Base-by-base conservation (phyloP, 2,113 vertebrate genomes). In the Stigmatopora nigra region DNA sequence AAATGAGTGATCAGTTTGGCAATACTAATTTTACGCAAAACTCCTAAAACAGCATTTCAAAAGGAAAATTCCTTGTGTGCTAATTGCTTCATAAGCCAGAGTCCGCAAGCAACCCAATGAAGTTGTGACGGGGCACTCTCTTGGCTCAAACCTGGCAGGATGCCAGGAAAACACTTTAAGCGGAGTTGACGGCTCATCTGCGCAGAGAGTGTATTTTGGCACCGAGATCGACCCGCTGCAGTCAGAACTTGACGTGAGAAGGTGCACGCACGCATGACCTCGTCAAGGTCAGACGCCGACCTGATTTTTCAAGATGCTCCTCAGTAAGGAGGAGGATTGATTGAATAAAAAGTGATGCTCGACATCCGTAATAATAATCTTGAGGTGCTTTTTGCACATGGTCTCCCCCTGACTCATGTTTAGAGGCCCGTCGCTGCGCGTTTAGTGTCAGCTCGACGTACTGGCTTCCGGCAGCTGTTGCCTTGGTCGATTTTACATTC, bases 381-480 rank as follows among this genome's bases (percentile, higher is more conserved):
- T 13, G 6, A 5, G 11, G 19, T 25, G 9, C 52, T 53, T 53
- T 25, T 10, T 41, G 9, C 38, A 41, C 9, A 41, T 41, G 38
- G 38, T 41, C 38, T 41, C 31, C 22, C 15, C 1, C 19, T 22
- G 53, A 56, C 22, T 56, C 14, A 17, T 36, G 9, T 76, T 16
- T 14, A 41, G 36, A 45, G 38, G 17, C n/a, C 36, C 10, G 31
- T 36, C 36, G 16, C 12, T 4, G 9, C 55, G 14, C 16, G 17
- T 11, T 11, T 31, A 10, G n/a, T 15, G 31, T 10, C 3, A 7
- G 9, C 1, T 15, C 38, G 19, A n/a, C 22, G 82, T 70, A 61
- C 77, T 68, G 70, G 80, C 78, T 69, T 80, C 73, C 73, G 44
- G 84, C 86, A 87, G 86, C 84, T 89, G 87, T 84, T 83, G 68